Conservation (phyloP, 2,113 vertebrate genomes). For the Brienomyrus longianalis region DNA sequence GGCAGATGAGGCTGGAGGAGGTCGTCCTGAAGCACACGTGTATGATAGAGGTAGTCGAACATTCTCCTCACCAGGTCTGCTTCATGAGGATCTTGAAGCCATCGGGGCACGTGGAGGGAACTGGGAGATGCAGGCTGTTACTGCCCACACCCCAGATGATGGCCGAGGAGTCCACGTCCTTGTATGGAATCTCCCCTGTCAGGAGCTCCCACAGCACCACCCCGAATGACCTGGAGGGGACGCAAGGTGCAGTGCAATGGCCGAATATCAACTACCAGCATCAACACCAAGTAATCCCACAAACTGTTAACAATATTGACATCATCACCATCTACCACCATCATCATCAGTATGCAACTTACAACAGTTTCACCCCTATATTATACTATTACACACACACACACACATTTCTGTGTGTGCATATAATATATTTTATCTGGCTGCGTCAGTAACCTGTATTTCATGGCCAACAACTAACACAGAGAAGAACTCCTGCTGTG, state of each 20-base stretch:
- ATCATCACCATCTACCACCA: not conserved
- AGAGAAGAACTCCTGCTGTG: not conserved
- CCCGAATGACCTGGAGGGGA: conserved; percentile 79
- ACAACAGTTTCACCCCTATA: not conserved
- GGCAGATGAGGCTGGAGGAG: not conserved
- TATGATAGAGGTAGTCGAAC: not conserved
- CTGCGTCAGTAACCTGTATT: not conserved
- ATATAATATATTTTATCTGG: not conserved
- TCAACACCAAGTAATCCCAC: not conserved
- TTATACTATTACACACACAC: not conserved
- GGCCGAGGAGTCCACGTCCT: conserved; percentile 94
- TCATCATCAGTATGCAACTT: not conserved
- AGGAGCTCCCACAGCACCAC: conserved; percentile 95
- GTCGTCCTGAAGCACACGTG: not conserved
- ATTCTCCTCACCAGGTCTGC: conserved; percentile 81
- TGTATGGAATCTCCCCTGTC: conserved; percentile 95
- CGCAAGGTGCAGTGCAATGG: not conserved
- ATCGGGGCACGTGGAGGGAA: conserved; percentile 93
- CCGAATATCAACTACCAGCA: not conserved
- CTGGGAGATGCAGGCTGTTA: conserved; percentile 94
- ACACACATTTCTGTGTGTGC: not conserved
- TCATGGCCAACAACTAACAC: not conserved
- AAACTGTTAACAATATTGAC: not conserved
- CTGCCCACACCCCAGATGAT: conserved; percentile 99
- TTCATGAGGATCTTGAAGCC: conserved; percentile 99